Evolutionary conservation across 2,888 invertebrate genomes (phyloP).

Genomic region (Cataglyphis livida): DNA sequence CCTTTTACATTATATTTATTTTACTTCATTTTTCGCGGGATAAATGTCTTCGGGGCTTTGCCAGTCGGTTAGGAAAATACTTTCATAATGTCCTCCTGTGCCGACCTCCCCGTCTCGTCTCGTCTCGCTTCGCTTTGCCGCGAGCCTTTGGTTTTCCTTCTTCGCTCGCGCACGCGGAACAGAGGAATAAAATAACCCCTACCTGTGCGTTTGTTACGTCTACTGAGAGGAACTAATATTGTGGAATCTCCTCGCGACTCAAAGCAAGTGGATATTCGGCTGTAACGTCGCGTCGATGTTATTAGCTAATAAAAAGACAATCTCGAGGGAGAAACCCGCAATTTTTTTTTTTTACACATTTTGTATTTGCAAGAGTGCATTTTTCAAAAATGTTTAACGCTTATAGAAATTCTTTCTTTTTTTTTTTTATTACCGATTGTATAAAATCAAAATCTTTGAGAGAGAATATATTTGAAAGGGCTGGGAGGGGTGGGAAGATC

Average conservation of each 20-base stretch:
- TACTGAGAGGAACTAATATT: conserved; percentile 69
- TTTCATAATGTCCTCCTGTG: conserved; percentile 73
- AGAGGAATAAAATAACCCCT: conserved; percentile 66
- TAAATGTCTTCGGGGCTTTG: conserved; percentile 77
- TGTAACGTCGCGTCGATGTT: conserved; percentile 48
- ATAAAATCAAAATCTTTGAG: background rate
- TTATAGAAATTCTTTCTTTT: background rate
- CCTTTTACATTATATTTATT: conserved; percentile 77
- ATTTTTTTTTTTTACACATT: conserved; percentile 16
- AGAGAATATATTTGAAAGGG: background rate
- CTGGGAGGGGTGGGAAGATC: background rate
- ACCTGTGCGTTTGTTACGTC: conserved; percentile 63
- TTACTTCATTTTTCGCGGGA: conserved; percentile 78
- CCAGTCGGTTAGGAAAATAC: conserved; percentile 78
- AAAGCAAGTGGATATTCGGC: conserved; percentile 54
- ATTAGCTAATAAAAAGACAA: conserved; percentile 47
- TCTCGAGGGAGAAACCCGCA: conserved; percentile 12
- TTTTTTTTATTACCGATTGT: background rate
- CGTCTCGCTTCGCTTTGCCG: conserved; percentile 1
- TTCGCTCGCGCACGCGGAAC: conserved; percentile 37
- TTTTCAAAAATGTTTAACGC: background rate
- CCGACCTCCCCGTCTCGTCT: conserved; percentile 20
- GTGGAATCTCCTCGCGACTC: conserved; percentile 53
- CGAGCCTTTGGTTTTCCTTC: conserved; percentile 52
- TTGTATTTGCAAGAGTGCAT: background rate